Percentiles rank a stretch among this genome's conserved stretches.
Conservation (phyloP, 2,797 vertebrate species). For the Coccyzus lansbergi region DNA sequence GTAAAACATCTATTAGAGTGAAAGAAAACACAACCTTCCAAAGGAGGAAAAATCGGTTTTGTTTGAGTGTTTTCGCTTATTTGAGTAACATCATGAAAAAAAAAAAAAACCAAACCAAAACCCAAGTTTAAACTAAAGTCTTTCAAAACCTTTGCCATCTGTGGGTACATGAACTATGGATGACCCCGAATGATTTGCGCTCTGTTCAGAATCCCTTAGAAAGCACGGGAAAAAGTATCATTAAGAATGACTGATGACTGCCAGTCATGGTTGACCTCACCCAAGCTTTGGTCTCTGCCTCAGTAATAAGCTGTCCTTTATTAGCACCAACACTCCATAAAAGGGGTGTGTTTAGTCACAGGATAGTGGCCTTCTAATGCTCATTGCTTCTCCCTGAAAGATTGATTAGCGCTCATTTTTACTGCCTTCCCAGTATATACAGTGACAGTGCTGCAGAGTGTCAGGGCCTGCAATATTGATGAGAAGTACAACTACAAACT, state of each 20-base stretch:
- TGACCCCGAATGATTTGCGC: constrained; percentile 93
- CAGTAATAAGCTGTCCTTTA: constrained; percentile 89
- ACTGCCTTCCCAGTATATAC: constrained; percentile 82
- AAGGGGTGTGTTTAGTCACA: constrained; percentile 89
- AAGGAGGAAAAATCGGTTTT: constrained; percentile 64
- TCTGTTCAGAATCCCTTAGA: constrained; percentile 87
- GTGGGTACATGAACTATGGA: constrained; percentile 92
- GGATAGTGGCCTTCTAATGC: constrained; percentile 86
- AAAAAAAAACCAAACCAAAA: background rate
- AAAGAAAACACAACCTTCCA: constrained; percentile 77
- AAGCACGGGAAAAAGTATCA: constrained; percentile 91
- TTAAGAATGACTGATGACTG: constrained; percentile 99
- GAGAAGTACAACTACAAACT: constrained; percentile 73
- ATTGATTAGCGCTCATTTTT: constrained; percentile 86
- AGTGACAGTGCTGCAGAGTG: constrained; percentile 78
- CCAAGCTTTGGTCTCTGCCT: constrained; percentile 88
- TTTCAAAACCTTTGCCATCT: constrained; percentile 90
- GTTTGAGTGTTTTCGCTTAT: constrained; percentile 75
- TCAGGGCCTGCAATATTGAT: constrained; percentile 76
- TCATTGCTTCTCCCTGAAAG: constrained; percentile 83
- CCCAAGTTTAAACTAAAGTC: constrained; percentile 84
- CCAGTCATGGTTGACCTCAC: constrained; percentile 97
- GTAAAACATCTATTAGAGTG: constrained; percentile 78
- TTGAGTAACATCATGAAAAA: constrained; percentile 52
- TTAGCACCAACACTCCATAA: constrained; percentile 90